phyloP scores from a whole-genome alignment of 1,140 invertebrate species.

The Apis laboriosa region DNA sequence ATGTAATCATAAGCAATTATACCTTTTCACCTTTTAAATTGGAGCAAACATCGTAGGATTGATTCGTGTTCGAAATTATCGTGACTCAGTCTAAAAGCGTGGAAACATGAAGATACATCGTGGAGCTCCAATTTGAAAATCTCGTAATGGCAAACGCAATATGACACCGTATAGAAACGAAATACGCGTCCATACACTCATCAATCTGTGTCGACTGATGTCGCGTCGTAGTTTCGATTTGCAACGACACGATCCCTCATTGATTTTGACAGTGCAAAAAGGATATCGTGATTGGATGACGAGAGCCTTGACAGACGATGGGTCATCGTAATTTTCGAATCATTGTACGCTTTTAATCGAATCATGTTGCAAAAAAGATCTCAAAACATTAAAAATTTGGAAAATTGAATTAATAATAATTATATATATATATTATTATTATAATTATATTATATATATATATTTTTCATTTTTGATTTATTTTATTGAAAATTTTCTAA shows the following conservation, averaged over 20 bases:
- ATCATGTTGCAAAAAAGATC: background rate
- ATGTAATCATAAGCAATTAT: too few relatives aligned
- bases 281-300: conserved; percentile 32
- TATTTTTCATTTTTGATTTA: too few relatives aligned
- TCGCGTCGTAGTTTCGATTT: conserved; percentile 60
- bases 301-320: background rate
- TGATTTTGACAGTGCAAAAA: conserved; percentile 52
- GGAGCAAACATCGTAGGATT: background rate
- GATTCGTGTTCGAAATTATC: background rate
- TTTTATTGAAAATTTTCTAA: too few relatives aligned
- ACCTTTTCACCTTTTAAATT: background rate
- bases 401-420: too few relatives aligned
- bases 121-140: background rate
- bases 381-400: too few relatives aligned
- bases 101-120: background rate
- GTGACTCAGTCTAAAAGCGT: background rate
- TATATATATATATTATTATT: too few relatives aligned
- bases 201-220: conserved; percentile 56
- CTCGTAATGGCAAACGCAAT: conserved; percentile 3
- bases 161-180: conserved; percentile 19
- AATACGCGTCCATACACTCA: conserved; percentile 46
- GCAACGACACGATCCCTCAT: conserved; percentile 49
- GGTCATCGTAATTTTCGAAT: background rate
- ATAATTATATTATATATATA: too few relatives aligned
- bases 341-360: background rate